Percentiles rank a stretch among this genome's conserved stretches.
phyloP scores from a whole-genome alignment of 2,797 vertebrate genomes.

The Remorina albescens region DNA sequence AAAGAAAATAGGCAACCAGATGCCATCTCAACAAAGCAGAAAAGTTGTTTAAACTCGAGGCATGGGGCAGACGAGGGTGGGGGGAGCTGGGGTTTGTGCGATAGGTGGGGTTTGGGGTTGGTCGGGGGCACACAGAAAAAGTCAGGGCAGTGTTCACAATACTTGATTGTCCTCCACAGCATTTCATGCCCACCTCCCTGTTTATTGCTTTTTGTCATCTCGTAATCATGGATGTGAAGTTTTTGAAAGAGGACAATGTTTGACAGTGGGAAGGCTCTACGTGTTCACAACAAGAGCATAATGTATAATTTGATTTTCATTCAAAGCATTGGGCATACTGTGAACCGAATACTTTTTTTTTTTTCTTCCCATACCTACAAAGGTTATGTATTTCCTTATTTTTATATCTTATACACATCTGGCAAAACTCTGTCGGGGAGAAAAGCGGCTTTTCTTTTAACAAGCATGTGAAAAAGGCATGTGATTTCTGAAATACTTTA shows the following conservation, averaged over 20 bases:
- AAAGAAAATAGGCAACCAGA: slow-evolving; percentile 87
- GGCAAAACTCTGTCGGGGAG: slow-evolving; percentile 15
- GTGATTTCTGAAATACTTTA: slow-evolving; percentile 40
- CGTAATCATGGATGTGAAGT: slow-evolving; percentile 65
- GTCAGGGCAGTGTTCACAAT: slow-evolving; percentile 43
- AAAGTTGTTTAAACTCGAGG: slow-evolving; percentile 84
- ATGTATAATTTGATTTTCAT: slow-evolving; percentile 74
- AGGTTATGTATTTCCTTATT: slow-evolving; percentile 46
- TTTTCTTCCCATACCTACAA: slow-evolving; percentile 26
- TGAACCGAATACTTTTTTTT: slow-evolving; percentile 44
- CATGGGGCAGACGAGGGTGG: slow-evolving; percentile 50
- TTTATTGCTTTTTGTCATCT: slow-evolving; percentile 66
- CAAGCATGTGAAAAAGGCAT: slow-evolving; percentile 70
- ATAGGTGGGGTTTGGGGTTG: slow-evolving; percentile 34
- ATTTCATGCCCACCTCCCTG: slow-evolving; percentile 52
- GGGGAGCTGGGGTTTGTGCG: neutral
- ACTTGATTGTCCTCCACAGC: slow-evolving; percentile 59
- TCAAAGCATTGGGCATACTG: slow-evolving; percentile 64
- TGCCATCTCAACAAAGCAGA: slow-evolving; percentile 84
- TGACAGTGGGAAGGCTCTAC: slow-evolving; percentile 61
- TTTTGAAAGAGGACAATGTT: slow-evolving; percentile 52
- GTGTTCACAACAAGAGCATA: slow-evolving; percentile 68
- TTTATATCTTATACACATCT: slow-evolving; percentile 49
- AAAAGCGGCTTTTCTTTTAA: slow-evolving; percentile 45
- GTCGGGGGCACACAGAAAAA: slow-evolving; percentile 56